Evolutionary conservation across 2,113 vertebrate genomes (phyloP), one percentile per base, ranked within the genome.

Genomic region (Mola mola): DNA sequence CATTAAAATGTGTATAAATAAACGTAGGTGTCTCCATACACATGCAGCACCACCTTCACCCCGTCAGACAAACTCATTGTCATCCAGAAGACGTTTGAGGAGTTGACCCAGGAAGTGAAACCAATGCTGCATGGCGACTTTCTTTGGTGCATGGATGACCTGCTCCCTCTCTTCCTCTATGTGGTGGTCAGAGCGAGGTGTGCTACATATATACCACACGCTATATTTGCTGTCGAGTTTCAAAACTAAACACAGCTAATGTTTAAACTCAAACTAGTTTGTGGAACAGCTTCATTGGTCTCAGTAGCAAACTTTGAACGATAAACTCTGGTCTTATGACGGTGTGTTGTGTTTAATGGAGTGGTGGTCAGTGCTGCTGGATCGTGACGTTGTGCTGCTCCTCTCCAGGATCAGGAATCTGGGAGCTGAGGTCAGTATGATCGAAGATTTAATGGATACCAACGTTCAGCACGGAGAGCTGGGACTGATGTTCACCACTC

Each of bases 71-170:
- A 99, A 80, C 87, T 98, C 19, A 89, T 93, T 55, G 95, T 99
- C 72, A 96, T 99, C 77, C 94, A 98, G 78, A 94, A 93, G 75
- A 96, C 97, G 6, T 98, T 99, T 84, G 95, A 97, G 84, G 95
- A 99, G 79, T 91, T 98, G 76, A 98, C 93, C 4, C 95, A 95
- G 91, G 96, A 94, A 40, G 93, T 96, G 1, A 93, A 95, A 65
- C 92, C 92, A 0, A 87, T 91, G 24, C 89, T 95, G 63, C 91
- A 94, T 25, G 88, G 90, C 50, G 91, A 93, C 78, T 98, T 97
- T 82, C 72, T 98, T 59, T 98, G 96, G 96, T 97, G 95, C 79
- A 99, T 99, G 97, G 97, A 99, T 62, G 96, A 99, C 75, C 91
- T 99, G 59, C 95, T 99, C 74, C 97, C 97, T 2, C 94, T 98